Conservation (phyloP, 2,888 invertebrate genomes). For the Lypha dubia region DNA sequence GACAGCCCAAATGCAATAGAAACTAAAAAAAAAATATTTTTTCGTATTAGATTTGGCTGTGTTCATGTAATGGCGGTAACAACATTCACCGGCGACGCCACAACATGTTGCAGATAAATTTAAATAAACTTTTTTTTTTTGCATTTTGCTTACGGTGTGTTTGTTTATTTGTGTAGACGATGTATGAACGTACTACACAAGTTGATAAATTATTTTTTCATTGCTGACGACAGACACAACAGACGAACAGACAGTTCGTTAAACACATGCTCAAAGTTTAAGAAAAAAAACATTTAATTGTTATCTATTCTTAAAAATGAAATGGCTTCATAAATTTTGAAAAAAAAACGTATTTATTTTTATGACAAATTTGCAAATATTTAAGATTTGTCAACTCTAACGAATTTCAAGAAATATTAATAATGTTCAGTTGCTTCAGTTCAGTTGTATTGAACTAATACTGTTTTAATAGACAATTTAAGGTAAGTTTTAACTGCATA, state of each 20-base stretch:
- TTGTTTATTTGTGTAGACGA: constrained; percentile 38
- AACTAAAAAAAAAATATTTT: constrained; percentile 42
- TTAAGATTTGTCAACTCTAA: background rate
- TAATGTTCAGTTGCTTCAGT: too few species aligned
- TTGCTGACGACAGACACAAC: constrained; percentile 59
- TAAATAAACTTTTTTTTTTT: constrained; percentile 54
- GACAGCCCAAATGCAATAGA: constrained; percentile 45
- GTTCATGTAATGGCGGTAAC: constrained; percentile 61
- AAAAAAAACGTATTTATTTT: constrained; percentile 48
- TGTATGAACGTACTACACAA: constrained; percentile 50
- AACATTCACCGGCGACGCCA: constrained; percentile 68
- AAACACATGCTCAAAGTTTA: constrained; percentile 15
- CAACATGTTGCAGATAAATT: constrained; percentile 70
- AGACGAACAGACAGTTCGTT: background rate
- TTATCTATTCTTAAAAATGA: constrained; percentile 24
- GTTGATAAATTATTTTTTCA: constrained; percentile 68
- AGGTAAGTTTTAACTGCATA: too few species aligned
- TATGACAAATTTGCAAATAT: constrained; percentile 13
- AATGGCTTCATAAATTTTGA: constrained; percentile 28
- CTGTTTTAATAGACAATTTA: too few species aligned
- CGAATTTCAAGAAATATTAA: too few species aligned
- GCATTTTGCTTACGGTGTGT: background rate
- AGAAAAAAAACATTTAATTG: background rate
- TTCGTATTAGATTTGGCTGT: constrained; percentile 25
- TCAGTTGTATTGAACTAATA: too few species aligned